Evolutionary conservation across 2,888 invertebrate genomes (phyloP).

Genomic region (Antheraea assamensis): DNA sequence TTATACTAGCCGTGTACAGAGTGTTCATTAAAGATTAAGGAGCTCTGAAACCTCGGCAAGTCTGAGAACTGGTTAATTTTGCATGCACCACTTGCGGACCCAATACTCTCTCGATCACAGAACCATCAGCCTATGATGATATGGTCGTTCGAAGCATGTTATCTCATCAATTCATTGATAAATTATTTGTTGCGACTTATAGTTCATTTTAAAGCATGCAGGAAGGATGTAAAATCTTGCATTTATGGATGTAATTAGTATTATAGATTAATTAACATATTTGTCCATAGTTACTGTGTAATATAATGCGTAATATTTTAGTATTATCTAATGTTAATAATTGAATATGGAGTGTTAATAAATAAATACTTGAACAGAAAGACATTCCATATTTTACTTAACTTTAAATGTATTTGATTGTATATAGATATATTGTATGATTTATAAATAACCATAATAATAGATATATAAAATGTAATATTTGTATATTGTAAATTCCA

Average conservation of each 20-base stretch:
- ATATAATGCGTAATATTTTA: too few relatives aligned
- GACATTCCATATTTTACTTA: too few relatives aligned
- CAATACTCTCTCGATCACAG: neutral
- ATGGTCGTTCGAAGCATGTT: neutral
- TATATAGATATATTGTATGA: too few relatives aligned
- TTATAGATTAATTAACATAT: neutral
- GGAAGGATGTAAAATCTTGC: neutral
- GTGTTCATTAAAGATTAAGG: neutral
- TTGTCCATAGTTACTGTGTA: too few relatives aligned
- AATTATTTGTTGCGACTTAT: neutral
- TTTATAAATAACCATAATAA: too few relatives aligned
- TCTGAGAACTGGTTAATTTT: neutral
- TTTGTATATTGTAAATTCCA: too few relatives aligned
- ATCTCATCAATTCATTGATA: neutral
- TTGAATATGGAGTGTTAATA: too few relatives aligned
- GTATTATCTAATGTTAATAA: too few relatives aligned
- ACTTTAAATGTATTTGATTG: too few relatives aligned
- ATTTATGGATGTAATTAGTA: neutral
- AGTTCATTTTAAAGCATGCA: neutral
- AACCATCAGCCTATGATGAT: neutral
- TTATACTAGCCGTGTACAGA: neutral
- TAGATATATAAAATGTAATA: too few relatives aligned
- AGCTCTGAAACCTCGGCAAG: slow-evolving; percentile 1
- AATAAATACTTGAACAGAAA: too few relatives aligned
- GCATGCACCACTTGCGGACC: neutral